Percentiles rank a stretch among this genome's conserved stretches.
These are phyloP conservation scores for Caenorhabditis zanzibari DNA, from an alignment of 2,888 invertebrate species.

Conservation along the genomic window DNA sequence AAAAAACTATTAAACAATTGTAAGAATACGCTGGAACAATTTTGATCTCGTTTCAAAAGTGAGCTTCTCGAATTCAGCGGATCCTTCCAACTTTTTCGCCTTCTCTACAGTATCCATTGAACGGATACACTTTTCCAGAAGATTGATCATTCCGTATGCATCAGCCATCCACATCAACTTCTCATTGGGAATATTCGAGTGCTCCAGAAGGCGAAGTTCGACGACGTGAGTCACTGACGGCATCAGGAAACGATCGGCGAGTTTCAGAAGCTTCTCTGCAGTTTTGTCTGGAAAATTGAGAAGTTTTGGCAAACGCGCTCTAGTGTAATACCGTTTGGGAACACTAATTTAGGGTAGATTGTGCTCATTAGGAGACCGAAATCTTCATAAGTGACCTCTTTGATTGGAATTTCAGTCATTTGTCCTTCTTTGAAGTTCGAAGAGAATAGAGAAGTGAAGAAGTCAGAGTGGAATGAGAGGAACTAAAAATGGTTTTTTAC, in stretches of 20 bases:
- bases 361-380: background rate
- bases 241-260: background rate
- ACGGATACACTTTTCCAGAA: background rate
- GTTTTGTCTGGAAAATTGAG: background rate
- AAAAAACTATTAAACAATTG: too few relatives aligned
- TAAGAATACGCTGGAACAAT: too few relatives aligned
- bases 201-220: background rate
- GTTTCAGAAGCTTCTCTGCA: background rate
- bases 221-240: background rate
- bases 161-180: conserved; percentile 16
- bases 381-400: conserved; percentile 2
- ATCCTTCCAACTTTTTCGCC: background rate
- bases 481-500: conserved; percentile 16
- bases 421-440: background rate
- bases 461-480: conserved; percentile 13
- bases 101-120: background rate
- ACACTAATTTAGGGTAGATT: background rate
- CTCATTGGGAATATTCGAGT: background rate
- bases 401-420: background rate
- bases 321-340: background rate
- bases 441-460: background rate
- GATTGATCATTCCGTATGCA: background rate
- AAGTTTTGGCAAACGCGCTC: background rate
- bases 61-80: background rate
- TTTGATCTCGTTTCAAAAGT: background rate